Evolutionary conservation across 2,888 invertebrate species (phyloP).

Genomic region (Lasioglossum calceatum): DNA sequence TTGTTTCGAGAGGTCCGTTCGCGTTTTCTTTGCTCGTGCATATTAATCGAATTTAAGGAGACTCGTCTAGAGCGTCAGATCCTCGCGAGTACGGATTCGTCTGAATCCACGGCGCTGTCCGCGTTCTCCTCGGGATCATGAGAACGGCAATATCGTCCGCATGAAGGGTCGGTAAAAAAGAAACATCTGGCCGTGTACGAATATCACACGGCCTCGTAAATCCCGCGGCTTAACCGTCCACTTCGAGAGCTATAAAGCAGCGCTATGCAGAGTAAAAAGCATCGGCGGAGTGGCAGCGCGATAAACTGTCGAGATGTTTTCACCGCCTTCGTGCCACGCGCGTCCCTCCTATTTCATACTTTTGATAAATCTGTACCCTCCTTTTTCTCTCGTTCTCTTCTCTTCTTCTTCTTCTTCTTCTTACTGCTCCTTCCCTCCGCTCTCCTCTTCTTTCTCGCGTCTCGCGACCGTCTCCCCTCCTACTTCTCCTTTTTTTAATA

Average conservation of each 20-base stretch:
- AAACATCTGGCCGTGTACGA: slow-evolving; percentile 51
- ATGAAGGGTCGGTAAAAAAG: neutral
- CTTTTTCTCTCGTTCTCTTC: slow-evolving; percentile 29
- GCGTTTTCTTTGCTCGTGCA: neutral
- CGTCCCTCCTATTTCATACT: slow-evolving; percentile 49
- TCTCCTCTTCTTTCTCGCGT: neutral
- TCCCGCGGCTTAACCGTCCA: slow-evolving; percentile 43
- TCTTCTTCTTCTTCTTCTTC: neutral
- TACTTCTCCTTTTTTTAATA: slow-evolving; percentile 59
- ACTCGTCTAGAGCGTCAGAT: neutral
- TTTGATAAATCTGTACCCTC: slow-evolving; percentile 67
- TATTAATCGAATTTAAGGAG: neutral
- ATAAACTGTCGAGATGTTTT: slow-evolving; percentile 65
- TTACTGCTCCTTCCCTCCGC: neutral
- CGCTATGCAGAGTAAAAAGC: slow-evolving; percentile 61
- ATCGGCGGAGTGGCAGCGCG: slow-evolving; percentile 48
- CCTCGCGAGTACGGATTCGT: neutral
- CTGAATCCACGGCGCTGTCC: neutral
- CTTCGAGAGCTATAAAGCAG: slow-evolving; percentile 49
- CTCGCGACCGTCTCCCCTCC: neutral
- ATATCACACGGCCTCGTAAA: slow-evolving; percentile 56
- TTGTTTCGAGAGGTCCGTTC: neutral
- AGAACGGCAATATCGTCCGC: neutral
- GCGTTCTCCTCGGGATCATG: neutral
- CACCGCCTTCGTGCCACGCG: slow-evolving; percentile 52